phyloP scores from a whole-genome alignment of 2,888 invertebrate species.

The Metopia argyrocephala region DNA sequence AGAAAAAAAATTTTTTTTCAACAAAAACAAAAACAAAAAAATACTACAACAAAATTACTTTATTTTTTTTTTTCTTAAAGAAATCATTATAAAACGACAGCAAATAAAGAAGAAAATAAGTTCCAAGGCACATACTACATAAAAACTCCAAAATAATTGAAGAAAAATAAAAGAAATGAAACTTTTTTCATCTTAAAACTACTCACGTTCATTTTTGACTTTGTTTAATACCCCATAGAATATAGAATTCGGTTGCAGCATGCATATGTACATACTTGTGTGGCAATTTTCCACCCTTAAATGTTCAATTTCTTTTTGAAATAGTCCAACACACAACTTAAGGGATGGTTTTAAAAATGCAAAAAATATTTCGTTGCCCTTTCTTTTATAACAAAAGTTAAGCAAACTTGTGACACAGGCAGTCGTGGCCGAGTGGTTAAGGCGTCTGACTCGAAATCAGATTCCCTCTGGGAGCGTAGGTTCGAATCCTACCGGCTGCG shows the following conservation, averaged over 20 bases:
- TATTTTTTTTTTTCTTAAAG: too few relatives aligned
- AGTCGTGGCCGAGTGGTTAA: conserved; percentile 79
- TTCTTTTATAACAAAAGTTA: neutral
- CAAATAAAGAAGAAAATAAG: conserved; percentile 55
- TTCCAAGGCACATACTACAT: conserved; percentile 47
- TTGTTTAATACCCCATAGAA: too few relatives aligned
- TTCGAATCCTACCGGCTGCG: conserved; percentile 92
- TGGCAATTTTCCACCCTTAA: neutral
- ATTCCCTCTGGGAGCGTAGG: conserved; percentile 93
- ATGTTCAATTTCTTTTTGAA: neutral
- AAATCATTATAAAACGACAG: conserved; percentile 15
- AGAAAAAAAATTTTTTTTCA: conserved; percentile 54
- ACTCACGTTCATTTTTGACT: too few relatives aligned
- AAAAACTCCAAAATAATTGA: too few relatives aligned
- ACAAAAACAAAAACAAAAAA: conserved; percentile 2
- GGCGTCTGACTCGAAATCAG: conserved; percentile 79
- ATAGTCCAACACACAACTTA: neutral
- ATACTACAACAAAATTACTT: neutral
- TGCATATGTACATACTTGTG: neutral
- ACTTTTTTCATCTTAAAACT: too few relatives aligned
- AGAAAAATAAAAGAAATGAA: too few relatives aligned
- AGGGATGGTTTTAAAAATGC: conserved; percentile 9
- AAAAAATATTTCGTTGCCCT: too few relatives aligned
- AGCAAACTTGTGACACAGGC: conserved; percentile 53
- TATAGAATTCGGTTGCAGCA: too few relatives aligned